Percentiles rank a stretch among this genome's conserved stretches.
Evolutionary conservation across 2,113 vertebrate species (phyloP).

Genomic region (Phoxinus phoxinus): DNA sequence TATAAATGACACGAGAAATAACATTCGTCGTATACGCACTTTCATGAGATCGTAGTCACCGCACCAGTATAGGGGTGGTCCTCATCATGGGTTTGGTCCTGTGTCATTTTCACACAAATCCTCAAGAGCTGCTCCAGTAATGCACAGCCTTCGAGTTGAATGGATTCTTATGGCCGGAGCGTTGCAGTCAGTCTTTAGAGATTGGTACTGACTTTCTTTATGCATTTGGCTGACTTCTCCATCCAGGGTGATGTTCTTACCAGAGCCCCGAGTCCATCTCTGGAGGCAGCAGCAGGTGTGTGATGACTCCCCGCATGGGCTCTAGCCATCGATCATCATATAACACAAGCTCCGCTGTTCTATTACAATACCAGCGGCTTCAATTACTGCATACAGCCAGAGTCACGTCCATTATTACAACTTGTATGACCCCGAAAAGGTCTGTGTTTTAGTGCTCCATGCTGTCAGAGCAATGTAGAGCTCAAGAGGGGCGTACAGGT

Average conservation of each 20-base stretch:
- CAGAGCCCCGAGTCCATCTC: slow-evolving; percentile 40
- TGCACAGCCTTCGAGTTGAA: background rate
- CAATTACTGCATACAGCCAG: slow-evolving; percentile 44
- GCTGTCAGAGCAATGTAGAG: slow-evolving; percentile 50
- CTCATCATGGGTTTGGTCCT: background rate
- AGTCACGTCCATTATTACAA: slow-evolving; percentile 49
- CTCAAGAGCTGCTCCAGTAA: background rate
- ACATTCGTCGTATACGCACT: too few species aligned
- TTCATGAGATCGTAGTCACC: too few species aligned
- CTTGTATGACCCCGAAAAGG: slow-evolving; percentile 48
- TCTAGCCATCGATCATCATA: slow-evolving; percentile 42
- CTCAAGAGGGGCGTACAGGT: slow-evolving; percentile 25
- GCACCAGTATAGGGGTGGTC: slow-evolving; percentile 3
- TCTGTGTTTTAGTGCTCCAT: slow-evolving; percentile 41
- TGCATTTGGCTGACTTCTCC: slow-evolving; percentile 55
- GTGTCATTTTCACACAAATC: background rate
- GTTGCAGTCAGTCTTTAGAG: slow-evolving; percentile 50
- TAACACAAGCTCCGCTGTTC: slow-evolving; percentile 33
- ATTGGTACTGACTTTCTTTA: slow-evolving; percentile 57
- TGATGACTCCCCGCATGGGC: slow-evolving; percentile 36
- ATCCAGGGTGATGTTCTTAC: slow-evolving; percentile 48
- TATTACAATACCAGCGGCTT: slow-evolving; percentile 52
- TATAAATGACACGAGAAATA: too few species aligned
- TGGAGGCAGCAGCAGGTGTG: slow-evolving; percentile 49
- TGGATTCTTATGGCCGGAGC: slow-evolving; percentile 1